Evolutionary conservation across 2,113 vertebrate species (phyloP), one percentile per base, ranked within the genome.

Genomic region (Laterallus jamaicensis): DNA sequence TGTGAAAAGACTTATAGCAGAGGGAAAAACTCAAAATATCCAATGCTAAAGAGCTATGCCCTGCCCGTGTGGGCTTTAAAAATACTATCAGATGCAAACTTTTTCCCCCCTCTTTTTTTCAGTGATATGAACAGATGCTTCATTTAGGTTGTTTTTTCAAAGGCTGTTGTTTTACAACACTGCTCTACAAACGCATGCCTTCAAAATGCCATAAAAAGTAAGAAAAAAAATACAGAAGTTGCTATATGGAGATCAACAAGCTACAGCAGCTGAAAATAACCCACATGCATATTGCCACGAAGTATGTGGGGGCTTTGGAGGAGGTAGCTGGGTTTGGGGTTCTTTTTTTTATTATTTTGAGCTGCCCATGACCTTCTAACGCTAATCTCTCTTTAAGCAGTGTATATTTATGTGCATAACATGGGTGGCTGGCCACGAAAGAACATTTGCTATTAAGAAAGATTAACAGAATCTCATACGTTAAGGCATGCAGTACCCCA

Each of bases 231-330:
- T 60, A 77, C 70, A 92, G 91, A 95, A 94, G 94, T 92, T 92
- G 71, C 91, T 92, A 91, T 91, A 93, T n/a, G 55, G 52, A 90
- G 86, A 94, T 32, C 42, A 86, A 40, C 6, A 6, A 91, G 47
- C 92, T 90, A 52, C 63, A 90, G n/a, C 55, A 64, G 78, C 84
- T 93, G 88, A 85, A 96, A 95, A 90, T 77, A 95, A 80, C 84
- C n/a, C 10, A 0, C 26, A 49, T 52, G 31, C 32, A 83, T 87
- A 88, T 83, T 90, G 78, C 81, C 81, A 66, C 39, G 58, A 82
- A 70, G 32, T 52, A 52, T 28, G 37, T 55, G 62, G 77, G 80
- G 52, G 31, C 39, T 91, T 81, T 40, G 73, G 60, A 91, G 55
- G 59, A 77, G 75, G 50, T 58, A 60, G 26, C 28, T 88, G 39